Percentiles rank a stretch among this genome's conserved stretches.
These are phyloP conservation scores for Myiozetetes cayanensis DNA, from an alignment of 2,113 vertebrate species.

Conservation along the genomic window DNA sequence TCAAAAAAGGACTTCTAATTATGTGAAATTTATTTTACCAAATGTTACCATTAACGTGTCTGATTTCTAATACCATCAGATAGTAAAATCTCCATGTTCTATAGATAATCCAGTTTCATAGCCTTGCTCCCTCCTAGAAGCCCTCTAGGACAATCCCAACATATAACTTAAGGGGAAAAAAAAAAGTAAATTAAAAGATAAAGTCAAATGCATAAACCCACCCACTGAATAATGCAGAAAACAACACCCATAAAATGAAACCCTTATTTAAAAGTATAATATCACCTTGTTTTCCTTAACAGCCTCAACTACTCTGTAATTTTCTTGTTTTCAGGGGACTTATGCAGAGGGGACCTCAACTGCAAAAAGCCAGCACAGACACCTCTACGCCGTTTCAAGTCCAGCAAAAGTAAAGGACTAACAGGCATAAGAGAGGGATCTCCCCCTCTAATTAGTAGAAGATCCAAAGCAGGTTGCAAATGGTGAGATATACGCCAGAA, in stretches of 20 bases:
- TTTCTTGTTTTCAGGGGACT: neutral
- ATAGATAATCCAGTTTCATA: neutral
- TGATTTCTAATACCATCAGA: neutral
- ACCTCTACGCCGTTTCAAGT: neutral
- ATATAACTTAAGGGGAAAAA: neutral
- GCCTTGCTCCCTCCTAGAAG: neutral
- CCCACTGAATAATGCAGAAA: neutral
- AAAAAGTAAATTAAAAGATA: neutral
- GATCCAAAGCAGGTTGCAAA: neutral
- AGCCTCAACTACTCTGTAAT: neutral
- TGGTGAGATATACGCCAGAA: neutral
- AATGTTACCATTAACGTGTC: neutral
- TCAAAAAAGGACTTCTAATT: neutral
- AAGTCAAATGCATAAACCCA: neutral
- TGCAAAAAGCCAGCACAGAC: neutral
- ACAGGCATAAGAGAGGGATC: neutral
- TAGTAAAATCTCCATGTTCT: neutral
- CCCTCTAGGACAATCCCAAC: neutral
- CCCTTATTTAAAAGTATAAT: neutral
- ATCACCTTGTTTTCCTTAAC: neutral
- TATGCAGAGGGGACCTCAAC: neutral
- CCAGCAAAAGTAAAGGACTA: neutral
- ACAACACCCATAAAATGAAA: neutral
- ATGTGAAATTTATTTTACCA: neutral
- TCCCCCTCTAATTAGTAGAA: neutral